Base-by-base conservation (phyloP, 2,888 invertebrate genomes). In the Mythimna loreyi region DNA sequence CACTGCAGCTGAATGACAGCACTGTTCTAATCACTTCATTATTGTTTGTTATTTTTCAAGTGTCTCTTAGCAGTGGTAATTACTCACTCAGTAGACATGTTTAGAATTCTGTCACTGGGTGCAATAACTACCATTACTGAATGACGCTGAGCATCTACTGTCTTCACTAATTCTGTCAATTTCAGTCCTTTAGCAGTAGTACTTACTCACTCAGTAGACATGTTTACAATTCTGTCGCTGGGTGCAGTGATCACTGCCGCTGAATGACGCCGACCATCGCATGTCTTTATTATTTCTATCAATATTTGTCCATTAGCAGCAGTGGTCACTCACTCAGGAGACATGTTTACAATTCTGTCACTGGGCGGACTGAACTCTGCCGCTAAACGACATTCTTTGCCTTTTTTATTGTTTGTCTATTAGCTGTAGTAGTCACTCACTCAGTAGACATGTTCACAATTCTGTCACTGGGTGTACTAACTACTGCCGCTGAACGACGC, bases 181-280 rank as follows among this genome's bases (percentile, higher is more conserved):
- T 5, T 11, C 5, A 2, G 19, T 30, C 55, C 43, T 13, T 72
- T 47, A 60, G 59, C 25, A 59, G 21, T 8, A 73, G 73, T 61
- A 3, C 6, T 75, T 68, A 72, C 65, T 52, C 50, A 60, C 65
- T 67, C 73, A 75, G 82, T 69, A 23, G 45, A 58, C 19, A 63
- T 30, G n/a, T 30, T 23, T 19, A 1, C 0, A 8, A 68, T 65
- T 76, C 75, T 81, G 75, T 84, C 81, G 81, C 83, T 83, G 72
- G 67, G 60, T 28, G 61, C 19, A 57, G 49, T 78, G 61, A 75
- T 47, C n/a, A 65, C 13, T 72, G 1, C 47, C 2, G 6, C 43
- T 30, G 57, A 53, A 6, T 43, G 60, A 57, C 9, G 3, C 16
- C 0, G 11, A 23, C 6, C 49, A 5, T 5, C 36, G 11, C 11